Percentiles rank a stretch among this genome's conserved stretches.
These are phyloP conservation scores for Masticophis lateralis DNA, from an alignment of 2,797 vertebrate genomes.

Conservation along the genomic window DNA sequence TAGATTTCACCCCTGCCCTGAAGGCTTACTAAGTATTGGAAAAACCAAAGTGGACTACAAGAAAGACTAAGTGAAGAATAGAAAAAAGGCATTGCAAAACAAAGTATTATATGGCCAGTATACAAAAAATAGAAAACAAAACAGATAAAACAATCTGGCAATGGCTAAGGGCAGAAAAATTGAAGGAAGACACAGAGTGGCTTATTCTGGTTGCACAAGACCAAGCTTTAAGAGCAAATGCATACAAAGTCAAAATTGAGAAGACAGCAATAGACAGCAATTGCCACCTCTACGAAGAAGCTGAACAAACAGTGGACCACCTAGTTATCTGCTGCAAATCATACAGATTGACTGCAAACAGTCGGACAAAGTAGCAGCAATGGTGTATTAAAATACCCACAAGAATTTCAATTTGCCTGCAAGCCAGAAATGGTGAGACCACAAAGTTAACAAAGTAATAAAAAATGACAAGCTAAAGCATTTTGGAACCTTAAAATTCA, in stretches of 20 bases:
- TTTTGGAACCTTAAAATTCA: too few species aligned
- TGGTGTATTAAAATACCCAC: neutral
- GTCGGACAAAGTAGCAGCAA: neutral
- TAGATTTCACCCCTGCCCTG: too few species aligned
- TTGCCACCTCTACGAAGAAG: neutral
- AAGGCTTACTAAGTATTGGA: too few species aligned
- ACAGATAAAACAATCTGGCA: neutral
- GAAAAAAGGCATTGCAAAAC: neutral
- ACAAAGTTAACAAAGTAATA: too few species aligned
- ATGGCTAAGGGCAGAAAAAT: neutral
- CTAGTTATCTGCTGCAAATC: neutral
- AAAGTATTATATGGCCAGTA: neutral
- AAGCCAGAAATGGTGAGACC: too few species aligned
- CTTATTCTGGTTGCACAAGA: neutral
- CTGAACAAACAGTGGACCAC: neutral
- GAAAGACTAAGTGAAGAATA: neutral
- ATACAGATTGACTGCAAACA: neutral
- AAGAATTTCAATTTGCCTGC: neutral
- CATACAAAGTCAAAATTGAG: neutral
- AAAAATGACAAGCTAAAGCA: too few species aligned
- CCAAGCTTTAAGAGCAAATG: neutral
- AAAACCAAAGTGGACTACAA: neutral
- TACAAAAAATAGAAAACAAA: neutral
- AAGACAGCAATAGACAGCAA: neutral
- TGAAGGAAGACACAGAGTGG: neutral